A percentile compares a stretch with the other conserved stretches of the same genome.
These are phyloP conservation scores for Oopsacas minuta DNA, from an alignment of 37 sponge, comb jelly and placozoan genomes.

Conservation along the genomic window DNA sequence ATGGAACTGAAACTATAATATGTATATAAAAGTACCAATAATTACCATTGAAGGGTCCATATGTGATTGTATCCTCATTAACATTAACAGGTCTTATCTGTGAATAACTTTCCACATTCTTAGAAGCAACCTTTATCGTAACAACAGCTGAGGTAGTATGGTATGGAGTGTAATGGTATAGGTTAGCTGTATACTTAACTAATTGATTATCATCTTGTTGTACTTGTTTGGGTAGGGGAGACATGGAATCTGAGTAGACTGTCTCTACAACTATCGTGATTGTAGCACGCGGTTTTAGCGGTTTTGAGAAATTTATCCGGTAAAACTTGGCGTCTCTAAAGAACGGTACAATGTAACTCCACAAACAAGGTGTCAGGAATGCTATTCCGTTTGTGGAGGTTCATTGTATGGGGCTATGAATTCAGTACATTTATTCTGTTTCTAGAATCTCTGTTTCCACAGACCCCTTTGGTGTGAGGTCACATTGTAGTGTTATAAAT, in stretches of 20 bases:
- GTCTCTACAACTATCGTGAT: constrained; percentile 41
- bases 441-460: no score
- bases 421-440: no score
- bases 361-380: no score
- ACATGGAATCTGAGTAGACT: constrained; percentile 35
- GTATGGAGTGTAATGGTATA: constrained; percentile 61
- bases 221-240: constrained; percentile 60
- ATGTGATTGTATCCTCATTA: constrained; percentile 45
- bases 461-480: no score
- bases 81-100: constrained; percentile 50
- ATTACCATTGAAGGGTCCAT: constrained; percentile 65
- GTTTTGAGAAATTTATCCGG: constrained; percentile 23
- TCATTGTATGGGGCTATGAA: no score
- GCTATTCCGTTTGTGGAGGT: no score
- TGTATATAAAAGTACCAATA: neutral
- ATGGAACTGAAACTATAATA: neutral
- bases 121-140: constrained; percentile 40
- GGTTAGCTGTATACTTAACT: constrained; percentile 52
- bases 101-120: constrained; percentile 55
- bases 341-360: no score
- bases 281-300: constrained; percentile 31
- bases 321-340: constrained; percentile 21
- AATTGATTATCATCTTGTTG: constrained; percentile 69
- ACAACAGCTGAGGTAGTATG: constrained; percentile 46
- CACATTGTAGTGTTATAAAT: no score